A percentile compares a stretch with the other conserved stretches of the same genome.
These are phyloP conservation scores for Marcusenius ussheri DNA, from an alignment of 2,113 vertebrate species.

Conservation along the genomic window DNA sequence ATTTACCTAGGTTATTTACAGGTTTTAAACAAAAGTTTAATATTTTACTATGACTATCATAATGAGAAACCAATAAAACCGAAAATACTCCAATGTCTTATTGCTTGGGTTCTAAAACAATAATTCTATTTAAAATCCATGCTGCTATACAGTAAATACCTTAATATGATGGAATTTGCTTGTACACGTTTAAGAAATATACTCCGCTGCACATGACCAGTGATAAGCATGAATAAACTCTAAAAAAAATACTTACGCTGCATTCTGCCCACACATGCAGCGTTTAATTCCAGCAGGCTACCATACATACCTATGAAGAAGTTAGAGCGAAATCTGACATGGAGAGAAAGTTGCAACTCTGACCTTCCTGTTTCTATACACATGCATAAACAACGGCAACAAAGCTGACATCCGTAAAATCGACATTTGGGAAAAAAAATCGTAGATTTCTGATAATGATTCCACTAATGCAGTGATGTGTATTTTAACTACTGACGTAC, in stretches of 20 bases:
- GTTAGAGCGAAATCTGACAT: neutral
- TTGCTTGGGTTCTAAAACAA: neutral
- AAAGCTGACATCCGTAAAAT: neutral
- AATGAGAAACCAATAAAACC: neutral
- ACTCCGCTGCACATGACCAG: neutral
- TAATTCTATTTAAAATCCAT: neutral
- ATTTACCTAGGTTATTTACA: neutral
- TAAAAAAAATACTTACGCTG: constrained; percentile 47
- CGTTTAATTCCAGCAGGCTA: constrained; percentile 61
- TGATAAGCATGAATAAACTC: neutral
- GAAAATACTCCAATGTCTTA: neutral
- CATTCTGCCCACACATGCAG: constrained; percentile 42
- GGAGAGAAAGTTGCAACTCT: neutral
- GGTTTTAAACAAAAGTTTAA: neutral
- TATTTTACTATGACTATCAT: neutral
- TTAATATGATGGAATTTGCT: neutral
- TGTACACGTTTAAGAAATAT: neutral
- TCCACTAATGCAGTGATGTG: neutral
- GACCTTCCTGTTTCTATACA: neutral
- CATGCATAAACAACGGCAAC: neutral
- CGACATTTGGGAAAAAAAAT: neutral
- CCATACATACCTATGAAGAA: constrained; percentile 16
- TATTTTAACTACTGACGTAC: neutral
- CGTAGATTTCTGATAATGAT: neutral
- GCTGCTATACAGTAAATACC: neutral